Percentiles rank a stretch among this genome's conserved stretches.
These are phyloP conservation scores for Nipponia nippon DNA, from an alignment of 2,113 vertebrate genomes.

Conservation along the genomic window DNA sequence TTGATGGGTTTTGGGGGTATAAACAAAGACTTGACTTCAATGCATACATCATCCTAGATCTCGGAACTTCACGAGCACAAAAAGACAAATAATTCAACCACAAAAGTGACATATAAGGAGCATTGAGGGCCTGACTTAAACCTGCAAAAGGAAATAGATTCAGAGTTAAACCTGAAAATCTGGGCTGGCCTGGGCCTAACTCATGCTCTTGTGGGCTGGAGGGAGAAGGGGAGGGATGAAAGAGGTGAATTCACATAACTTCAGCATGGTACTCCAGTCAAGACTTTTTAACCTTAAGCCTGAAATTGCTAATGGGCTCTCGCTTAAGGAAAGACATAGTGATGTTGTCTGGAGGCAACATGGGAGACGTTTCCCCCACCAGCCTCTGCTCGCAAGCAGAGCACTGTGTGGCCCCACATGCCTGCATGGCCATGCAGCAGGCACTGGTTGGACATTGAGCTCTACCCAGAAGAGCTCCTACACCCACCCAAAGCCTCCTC, in stretches of 20 bases:
- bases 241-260: background rate
- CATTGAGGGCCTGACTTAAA: background rate
- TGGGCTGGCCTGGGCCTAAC: background rate
- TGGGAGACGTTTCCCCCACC: rapidly evolving
- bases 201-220: background rate
- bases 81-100: background rate
- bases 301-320: background rate
- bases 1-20: background rate
- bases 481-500: background rate
- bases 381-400: background rate
- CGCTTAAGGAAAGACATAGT: background rate
- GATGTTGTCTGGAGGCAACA: background rate
- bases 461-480: background rate
- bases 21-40: background rate
- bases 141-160: background rate
- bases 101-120: background rate
- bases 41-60: rapidly evolving
- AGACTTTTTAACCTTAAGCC: background rate
- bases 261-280: background rate
- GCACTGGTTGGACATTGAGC: rapidly evolving
- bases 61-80: background rate
- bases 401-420: rapidly evolving
- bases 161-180: background rate
- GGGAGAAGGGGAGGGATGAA: background rate
- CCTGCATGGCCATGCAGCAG: rapidly evolving